Base-by-base conservation (phyloP, 2,888 invertebrate genomes). In the Boloria selene region DNA sequence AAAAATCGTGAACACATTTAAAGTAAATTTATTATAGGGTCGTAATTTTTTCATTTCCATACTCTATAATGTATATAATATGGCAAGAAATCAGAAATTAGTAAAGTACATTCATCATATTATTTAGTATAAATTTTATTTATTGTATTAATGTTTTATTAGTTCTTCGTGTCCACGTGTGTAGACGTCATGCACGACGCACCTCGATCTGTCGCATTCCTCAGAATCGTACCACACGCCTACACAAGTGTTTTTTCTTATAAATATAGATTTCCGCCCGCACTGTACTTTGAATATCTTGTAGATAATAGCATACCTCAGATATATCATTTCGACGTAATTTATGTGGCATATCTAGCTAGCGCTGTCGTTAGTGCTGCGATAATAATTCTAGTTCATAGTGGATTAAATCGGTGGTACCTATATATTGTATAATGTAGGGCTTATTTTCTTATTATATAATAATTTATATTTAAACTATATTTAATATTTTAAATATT, bases 321-420 rank as follows among this genome's bases (percentile, higher is more conserved):
- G 26, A 38, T 59, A 59, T 50, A 59, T 50, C 49, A 49, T 59
- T 49, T 13, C 17, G 16, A 59, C 47, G 18, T 13, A 17, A 42
- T 56, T 22, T 22, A n/a, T 44, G 44, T 18, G 18, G 7, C 42
- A 51, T 52, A 61, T 61, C 42, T 58, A 60, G 60, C 60, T 54
- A 60, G 61, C 65, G 65, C 65, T 63, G 69, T 61, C 45, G 42
- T 47, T 53, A 26, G 59, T 18, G 59, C 61, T 14, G 44, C 47
- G 47, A 47, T 65, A 13, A 16, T 55, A 22, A 38, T 38, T 38
- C 31, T 38, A 38, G 0, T 38, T 38, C 31, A 10, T 38, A 38
- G 31, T 10, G 31, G 31, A 38, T 38, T 38, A 10, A 38, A 10
- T 38, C 10, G 10, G 2, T 38, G 31, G 31, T 2, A 31, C 7